Base-by-base conservation (phyloP, 1,140 invertebrate genomes). In the Papilio aristodemus region DNA sequence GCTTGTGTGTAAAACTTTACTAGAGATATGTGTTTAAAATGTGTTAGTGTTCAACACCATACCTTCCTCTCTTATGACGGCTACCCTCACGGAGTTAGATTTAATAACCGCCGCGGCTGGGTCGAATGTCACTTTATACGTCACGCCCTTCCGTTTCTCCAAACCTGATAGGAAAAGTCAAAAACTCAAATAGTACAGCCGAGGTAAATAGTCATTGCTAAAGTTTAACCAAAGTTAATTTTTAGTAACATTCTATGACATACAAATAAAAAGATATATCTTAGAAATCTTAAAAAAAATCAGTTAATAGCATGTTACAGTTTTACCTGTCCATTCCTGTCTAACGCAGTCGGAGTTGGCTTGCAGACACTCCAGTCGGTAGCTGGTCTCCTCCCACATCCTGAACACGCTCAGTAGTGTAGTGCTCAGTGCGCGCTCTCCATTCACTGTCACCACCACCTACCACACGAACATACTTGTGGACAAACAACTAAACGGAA, bases 351-450 rank as follows among this genome's bases (percentile, higher is more conserved):
- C 91, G 1, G 93, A 87, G 77, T 97, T 96, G 4, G 95, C 95
- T 91, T 99, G 98, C 10, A 94, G 92, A 71, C 94, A 92, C 86
- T 99, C 98, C 43, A 99, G 85, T 73, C 95, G 94, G 82, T 96
- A 99, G 90, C 98, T 99, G 0, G 98, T 99, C 84, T 98, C 96
- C 91, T 99, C 98, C 98, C 98, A 99, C 73, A 95, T 93, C 78
- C 94, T 93, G 84, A 97, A 95, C 22, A 98, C 86, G 0, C 93
- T 81, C 19, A 93, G 84, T 22, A 98, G 92, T 4, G 92, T 91
- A 13, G 94, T 93, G 38, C 95, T 86, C 1, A 99, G 78, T 1
- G 96, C 93, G 22, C 86, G 79, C 11, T 91, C 78, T 4, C 92
- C 92, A 69, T 95, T 94, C 0, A 98, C 91, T 32, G 91, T 77